Evolutionary conservation across 2,888 invertebrate genomes (phyloP).

Genomic region (Andrena marginata): DNA sequence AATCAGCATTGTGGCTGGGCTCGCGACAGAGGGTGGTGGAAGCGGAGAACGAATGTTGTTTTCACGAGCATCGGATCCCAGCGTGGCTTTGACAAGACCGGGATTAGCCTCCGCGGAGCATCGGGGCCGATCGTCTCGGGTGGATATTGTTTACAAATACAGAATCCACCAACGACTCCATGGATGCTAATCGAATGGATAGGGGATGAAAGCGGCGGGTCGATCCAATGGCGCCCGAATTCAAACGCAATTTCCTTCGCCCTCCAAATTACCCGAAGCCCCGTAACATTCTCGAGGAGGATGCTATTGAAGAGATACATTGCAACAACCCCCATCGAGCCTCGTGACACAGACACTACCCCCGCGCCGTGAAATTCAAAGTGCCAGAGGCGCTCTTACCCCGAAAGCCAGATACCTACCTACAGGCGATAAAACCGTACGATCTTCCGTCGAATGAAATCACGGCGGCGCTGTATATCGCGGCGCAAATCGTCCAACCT

Average conservation of each 20-base stretch:
- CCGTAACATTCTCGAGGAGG: no score
- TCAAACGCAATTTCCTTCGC: no score
- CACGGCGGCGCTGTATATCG: conserved; percentile 42
- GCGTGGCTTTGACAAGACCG: conserved; percentile 81
- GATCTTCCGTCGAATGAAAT: conserved; percentile 36
- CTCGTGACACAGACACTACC: not conserved
- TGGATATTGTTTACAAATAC: conserved; percentile 38
- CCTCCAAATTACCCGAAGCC: no score
- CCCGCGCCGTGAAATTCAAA: not conserved
- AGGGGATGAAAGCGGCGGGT: not conserved
- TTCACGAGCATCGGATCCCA: conserved; percentile 70
- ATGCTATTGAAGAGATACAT: no score
- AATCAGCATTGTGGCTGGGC: conserved; percentile 78
- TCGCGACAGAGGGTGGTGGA: conserved; percentile 14
- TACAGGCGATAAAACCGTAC: not conserved
- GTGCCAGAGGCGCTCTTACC: not conserved
- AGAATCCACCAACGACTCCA: not conserved
- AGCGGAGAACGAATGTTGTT: conserved; percentile 67
- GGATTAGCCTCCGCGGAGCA: conserved; percentile 75
- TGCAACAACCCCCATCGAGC: not conserved
- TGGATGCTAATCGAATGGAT: no score
- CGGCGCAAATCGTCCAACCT: conserved; percentile 67
- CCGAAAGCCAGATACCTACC: not conserved
- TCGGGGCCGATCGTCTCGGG: conserved; percentile 8
- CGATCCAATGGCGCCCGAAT: not conserved